These are phyloP conservation scores for Bombylius major DNA, from an alignment of 2,888 invertebrate genomes.

Conservation along the genomic window DNA sequence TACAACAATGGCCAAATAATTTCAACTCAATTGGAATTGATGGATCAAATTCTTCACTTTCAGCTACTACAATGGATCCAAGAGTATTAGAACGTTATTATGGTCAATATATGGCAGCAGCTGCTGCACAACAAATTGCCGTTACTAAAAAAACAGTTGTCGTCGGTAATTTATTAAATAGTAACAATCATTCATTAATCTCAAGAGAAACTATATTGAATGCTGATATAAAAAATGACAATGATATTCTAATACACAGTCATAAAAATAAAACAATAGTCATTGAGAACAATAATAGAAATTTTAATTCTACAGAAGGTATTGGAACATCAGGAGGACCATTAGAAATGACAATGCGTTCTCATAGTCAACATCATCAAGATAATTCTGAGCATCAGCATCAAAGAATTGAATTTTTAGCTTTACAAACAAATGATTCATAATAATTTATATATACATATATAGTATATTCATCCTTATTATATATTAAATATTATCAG, in stretches of 20 bases:
- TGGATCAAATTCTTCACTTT: not conserved
- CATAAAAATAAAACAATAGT: not conserved
- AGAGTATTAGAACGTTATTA: constrained; percentile 32
- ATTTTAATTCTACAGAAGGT: too few species aligned
- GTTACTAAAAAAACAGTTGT: constrained; percentile 7
- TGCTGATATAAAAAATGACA: not conserved
- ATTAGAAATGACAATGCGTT: too few species aligned
- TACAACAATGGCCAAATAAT: constrained; percentile 21
- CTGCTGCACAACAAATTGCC: constrained; percentile 20
- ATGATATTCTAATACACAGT: not conserved
- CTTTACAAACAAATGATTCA: not conserved
- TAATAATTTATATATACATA: not conserved
- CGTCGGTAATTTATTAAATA: constrained; percentile 2
- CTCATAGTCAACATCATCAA: not conserved
- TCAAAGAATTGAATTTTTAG: not conserved
- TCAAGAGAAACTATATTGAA: too few species aligned
- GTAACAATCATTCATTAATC: not conserved
- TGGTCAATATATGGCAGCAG: constrained; percentile 33
- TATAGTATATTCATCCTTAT: too few species aligned
- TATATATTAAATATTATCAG: too few species aligned
- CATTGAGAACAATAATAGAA: not conserved
- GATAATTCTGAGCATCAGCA: not conserved
- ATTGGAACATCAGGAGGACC: too few species aligned
- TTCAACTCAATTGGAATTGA: constrained; percentile 12
- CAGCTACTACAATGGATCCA: constrained; percentile 22